Conservation (phyloP, 2,113 vertebrate genomes). For the Orcinus orca region DNA sequence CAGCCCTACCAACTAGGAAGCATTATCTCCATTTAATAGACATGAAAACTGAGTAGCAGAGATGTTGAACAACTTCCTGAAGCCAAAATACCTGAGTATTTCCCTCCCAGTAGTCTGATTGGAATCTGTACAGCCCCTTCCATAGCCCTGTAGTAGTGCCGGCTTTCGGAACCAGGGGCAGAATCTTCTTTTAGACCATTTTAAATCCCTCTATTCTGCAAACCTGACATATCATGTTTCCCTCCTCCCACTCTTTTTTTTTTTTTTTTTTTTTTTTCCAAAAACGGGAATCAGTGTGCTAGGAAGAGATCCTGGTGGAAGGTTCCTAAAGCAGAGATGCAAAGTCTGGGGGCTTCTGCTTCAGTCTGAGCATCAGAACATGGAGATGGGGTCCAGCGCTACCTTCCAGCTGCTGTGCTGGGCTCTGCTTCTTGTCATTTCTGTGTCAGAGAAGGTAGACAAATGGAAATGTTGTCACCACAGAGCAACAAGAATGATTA, state of each 20-base stretch:
- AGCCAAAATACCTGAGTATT: background rate
- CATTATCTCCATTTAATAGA: background rate
- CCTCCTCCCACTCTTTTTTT: background rate
- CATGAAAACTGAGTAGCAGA: background rate
- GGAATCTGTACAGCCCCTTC: background rate
- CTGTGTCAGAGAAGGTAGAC: background rate
- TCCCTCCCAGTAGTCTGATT: background rate
- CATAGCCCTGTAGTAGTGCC: background rate
- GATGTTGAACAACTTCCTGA: background rate
- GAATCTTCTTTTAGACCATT: background rate
- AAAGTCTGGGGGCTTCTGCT: background rate
- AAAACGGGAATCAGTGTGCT: background rate
- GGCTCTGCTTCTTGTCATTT: background rate
- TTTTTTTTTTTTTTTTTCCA: background rate
- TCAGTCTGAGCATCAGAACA: background rate
- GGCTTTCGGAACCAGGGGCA: background rate
- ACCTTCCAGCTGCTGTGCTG: background rate
- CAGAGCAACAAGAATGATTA: slow-evolving; percentile 32
- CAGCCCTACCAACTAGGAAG: background rate
- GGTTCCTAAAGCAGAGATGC: background rate
- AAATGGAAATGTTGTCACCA: background rate
- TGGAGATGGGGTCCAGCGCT: background rate
- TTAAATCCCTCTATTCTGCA: background rate
- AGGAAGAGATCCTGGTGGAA: background rate
- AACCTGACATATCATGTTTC: background rate